Conservation (phyloP, 1,140 invertebrate species). For the Diabrotica virgifera region DNA sequence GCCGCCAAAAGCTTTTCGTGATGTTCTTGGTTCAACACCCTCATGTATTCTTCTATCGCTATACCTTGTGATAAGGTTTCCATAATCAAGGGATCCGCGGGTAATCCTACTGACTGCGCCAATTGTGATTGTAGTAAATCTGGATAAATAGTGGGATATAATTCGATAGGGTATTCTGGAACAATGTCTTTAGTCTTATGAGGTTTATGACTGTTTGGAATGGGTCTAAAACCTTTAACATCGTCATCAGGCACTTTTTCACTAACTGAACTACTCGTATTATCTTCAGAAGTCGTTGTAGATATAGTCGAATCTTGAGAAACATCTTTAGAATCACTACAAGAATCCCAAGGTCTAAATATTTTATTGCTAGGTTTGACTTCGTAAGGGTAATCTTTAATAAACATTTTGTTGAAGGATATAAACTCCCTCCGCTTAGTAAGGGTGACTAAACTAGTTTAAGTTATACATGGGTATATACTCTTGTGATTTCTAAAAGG, state of each 20-base stretch:
- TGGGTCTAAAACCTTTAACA: slow-evolving; percentile 16
- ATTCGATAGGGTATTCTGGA: slow-evolving; percentile 43
- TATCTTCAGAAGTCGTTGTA: slow-evolving; percentile 50
- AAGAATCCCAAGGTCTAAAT: slow-evolving; percentile 45
- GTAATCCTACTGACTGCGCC: slow-evolving; percentile 52
- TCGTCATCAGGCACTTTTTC: slow-evolving; percentile 31
- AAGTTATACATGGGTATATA: slow-evolving; percentile 41
- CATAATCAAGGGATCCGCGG: slow-evolving; percentile 51
- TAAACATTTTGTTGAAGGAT: background rate
- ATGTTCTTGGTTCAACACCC: slow-evolving; percentile 63
- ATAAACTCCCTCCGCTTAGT: background rate
- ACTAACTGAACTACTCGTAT: background rate
- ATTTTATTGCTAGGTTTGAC: slow-evolving; percentile 32
- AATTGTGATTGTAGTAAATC: slow-evolving; percentile 45
- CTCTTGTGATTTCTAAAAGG: slow-evolving; percentile 30
- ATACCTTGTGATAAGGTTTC: slow-evolving; percentile 56
- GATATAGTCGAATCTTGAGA: slow-evolving; percentile 55
- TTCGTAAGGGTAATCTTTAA: slow-evolving; percentile 7
- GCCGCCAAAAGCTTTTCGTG: slow-evolving; percentile 60
- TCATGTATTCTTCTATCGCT: slow-evolving; percentile 62
- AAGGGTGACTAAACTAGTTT: slow-evolving; percentile 38
- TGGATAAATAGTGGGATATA: slow-evolving; percentile 26
- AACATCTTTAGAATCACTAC: slow-evolving; percentile 40
- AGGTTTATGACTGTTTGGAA: slow-evolving; percentile 31
- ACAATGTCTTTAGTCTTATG: slow-evolving; percentile 4